Percentiles rank a stretch among this genome's conserved stretches.
phyloP scores from a whole-genome alignment of 1,140 invertebrate genomes.

The Habropoda laboriosa region DNA sequence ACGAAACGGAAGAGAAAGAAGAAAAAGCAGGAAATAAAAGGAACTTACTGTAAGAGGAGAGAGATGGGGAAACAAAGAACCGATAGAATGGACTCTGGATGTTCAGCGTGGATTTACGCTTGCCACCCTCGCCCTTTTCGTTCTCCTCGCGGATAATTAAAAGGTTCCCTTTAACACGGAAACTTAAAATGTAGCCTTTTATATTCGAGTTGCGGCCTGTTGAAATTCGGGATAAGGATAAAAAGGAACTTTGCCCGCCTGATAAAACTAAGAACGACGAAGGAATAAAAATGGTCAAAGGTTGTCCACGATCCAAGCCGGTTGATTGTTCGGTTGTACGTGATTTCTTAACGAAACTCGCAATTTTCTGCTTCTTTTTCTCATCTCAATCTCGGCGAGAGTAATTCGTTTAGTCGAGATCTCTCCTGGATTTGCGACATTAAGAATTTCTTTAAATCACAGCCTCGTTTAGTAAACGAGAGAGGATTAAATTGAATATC shows the following conservation, averaged over 20 bases:
- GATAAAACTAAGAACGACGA: conserved; percentile 23
- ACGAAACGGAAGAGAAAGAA: background rate
- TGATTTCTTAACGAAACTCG: conserved; percentile 20
- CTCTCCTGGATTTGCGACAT: background rate
- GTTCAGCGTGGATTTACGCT: conserved; percentile 1
- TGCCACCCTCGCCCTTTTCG: background rate
- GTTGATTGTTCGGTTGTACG: conserved; percentile 59
- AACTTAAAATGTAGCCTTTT: conserved; percentile 63
- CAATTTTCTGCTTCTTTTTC: background rate
- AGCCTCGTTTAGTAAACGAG: too few relatives aligned
- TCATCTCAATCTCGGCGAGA: background rate
- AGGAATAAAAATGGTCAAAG: conserved; percentile 54
- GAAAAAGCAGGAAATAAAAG: background rate
- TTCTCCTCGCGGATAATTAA: conserved; percentile 59
- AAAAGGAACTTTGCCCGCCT: conserved; percentile 19
- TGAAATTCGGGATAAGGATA: conserved; percentile 52
- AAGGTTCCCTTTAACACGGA: conserved; percentile 40
- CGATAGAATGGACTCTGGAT: conserved; percentile 13
- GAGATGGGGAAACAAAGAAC: background rate
- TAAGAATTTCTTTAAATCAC: background rate
- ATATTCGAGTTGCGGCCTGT: conserved; percentile 37
- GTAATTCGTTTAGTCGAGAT: conserved; percentile 21
- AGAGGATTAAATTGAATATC: background rate
- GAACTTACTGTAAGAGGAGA: too few relatives aligned
- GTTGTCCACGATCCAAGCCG: conserved; percentile 46